Percentiles rank a stretch among this genome's conserved stretches.
These are phyloP conservation scores for Peromyscus eremicus DNA, from an alignment of 2,797 vertebrate species.

Conservation along the genomic window DNA sequence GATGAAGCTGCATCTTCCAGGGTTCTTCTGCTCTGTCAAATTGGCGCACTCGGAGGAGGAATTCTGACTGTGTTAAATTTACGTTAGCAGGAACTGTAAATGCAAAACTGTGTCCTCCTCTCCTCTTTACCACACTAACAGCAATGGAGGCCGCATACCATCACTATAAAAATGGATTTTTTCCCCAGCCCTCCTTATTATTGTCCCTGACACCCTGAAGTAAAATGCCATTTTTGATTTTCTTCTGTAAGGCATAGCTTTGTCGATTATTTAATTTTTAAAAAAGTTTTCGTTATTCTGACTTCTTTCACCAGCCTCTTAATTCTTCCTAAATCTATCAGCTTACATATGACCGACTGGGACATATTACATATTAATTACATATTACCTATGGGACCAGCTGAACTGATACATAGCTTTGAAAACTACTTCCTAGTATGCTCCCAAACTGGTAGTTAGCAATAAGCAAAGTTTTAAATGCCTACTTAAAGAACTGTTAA, in stretches of 20 bases:
- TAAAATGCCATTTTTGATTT: neutral
- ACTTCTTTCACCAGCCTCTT: neutral
- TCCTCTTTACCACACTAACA: neutral
- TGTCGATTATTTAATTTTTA: neutral
- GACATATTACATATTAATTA: neutral
- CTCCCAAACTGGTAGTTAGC: neutral
- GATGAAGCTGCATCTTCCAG: constrained; percentile 45
- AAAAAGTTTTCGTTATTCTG: constrained; percentile 40
- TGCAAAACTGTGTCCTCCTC: neutral
- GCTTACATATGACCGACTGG: constrained; percentile 9
- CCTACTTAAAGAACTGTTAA: neutral
- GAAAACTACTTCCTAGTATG: constrained; percentile 74
- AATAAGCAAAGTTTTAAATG: neutral
- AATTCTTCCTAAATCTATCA: neutral
- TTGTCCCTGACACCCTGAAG: neutral
- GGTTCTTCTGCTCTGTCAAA: constrained; percentile 49
- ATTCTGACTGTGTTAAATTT: constrained; percentile 54
- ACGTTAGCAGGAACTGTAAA: constrained; percentile 14
- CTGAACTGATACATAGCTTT: constrained; percentile 49
- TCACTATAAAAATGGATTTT: constrained; percentile 16
- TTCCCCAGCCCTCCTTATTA: constrained; percentile 5
- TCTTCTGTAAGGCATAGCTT: constrained; percentile 66
- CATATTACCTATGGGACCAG: neutral
- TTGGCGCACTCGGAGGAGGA: constrained; percentile 45
- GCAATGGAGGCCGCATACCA: neutral